A percentile compares a stretch with the other conserved stretches of the same genome.
Conservation (phyloP, 2,888 invertebrate genomes). For the Drosophila quinaria region DNA sequence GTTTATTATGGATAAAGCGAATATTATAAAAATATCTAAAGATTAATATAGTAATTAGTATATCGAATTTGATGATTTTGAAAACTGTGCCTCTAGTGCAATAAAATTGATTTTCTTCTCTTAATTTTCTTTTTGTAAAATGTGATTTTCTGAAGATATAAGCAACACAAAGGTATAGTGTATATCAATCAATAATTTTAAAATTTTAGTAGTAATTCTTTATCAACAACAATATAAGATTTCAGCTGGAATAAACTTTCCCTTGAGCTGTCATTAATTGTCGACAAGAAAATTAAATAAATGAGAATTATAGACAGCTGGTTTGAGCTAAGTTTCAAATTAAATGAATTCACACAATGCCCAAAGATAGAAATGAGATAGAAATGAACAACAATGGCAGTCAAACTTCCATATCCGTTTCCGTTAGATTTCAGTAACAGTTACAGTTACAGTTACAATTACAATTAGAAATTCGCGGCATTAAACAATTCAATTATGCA, state of each 20-base stretch:
- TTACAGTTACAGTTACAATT: slow-evolving; percentile 37
- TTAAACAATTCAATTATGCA: slow-evolving; percentile 79
- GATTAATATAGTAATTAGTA: background rate
- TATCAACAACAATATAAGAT: background rate
- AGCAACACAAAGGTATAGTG: background rate
- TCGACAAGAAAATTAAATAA: slow-evolving; percentile 40
- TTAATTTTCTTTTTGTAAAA: background rate
- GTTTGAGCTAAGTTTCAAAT: slow-evolving; percentile 59
- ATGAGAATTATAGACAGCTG: slow-evolving; percentile 56
- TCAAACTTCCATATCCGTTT: slow-evolving; percentile 73
- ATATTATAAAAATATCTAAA: background rate
- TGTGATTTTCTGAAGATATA: background rate
- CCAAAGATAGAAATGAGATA: slow-evolving; percentile 23
- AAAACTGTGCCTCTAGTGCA: background rate
- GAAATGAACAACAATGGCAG: slow-evolving; percentile 36
- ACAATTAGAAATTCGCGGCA: slow-evolving; percentile 72
- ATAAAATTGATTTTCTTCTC: background rate
- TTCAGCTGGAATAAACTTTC: slow-evolving; percentile 4
- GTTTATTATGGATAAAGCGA: no score
- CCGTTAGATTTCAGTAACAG: slow-evolving; percentile 54
- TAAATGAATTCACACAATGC: slow-evolving; percentile 65
- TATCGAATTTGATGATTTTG: background rate
- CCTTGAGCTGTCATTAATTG: slow-evolving; percentile 24
- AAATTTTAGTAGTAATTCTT: background rate
- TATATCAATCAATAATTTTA: background rate